Evolutionary conservation across 2,797 vertebrate genomes (phyloP), one percentile per base, ranked within the genome.

Genomic region (Channallabes apus): DNA sequence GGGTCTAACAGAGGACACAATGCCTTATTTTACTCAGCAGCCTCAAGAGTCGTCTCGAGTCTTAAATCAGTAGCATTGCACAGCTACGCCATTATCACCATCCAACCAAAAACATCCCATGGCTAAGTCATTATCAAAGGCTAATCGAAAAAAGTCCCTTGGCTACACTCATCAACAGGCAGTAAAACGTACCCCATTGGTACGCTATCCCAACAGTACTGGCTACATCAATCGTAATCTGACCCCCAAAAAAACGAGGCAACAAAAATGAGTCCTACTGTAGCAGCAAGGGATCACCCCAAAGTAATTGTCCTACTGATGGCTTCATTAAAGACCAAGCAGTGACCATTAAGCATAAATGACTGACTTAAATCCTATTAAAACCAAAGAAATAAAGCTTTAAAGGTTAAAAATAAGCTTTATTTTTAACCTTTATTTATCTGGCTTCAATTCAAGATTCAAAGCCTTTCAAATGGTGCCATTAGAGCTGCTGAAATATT

Each of bases 401-500:
- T 15, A 3, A 14, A 27, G n/a, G 27, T 18, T 54, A 54, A 35
- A 59, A 59, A 35, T 58, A 61, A 78, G 72, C 56, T 78, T 29
- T 59, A 78, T 61, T 38, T n/a, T n/a, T n/a, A 24, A 35, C 75
- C n/a, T n/a, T n/a, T n/a, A n/a, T n/a, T 77, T 77, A 1, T 24
- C 5, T 78, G 17, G 54, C 51, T 24, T 58, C 51, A 56, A 3
- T 75, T 75, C 2, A 76, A 20, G 17, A 76, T 59, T 59, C 27
- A 3, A 54, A 29, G 72, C 72, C 46, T 27, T 54, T 6, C 32
- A 18, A 76, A 76, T 62, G 15, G 58, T 24, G 32, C 56, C 9
- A 35, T 78, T 78, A 78, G 20, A 78, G 56, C 56, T 59, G 75
- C 75, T 4, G 76, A 79, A 79, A 41, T 41, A 62, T 61, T 61